These are phyloP conservation scores for Cyclophora punctaria DNA, from an alignment of 2,888 invertebrate genomes.

Conservation along the genomic window DNA sequence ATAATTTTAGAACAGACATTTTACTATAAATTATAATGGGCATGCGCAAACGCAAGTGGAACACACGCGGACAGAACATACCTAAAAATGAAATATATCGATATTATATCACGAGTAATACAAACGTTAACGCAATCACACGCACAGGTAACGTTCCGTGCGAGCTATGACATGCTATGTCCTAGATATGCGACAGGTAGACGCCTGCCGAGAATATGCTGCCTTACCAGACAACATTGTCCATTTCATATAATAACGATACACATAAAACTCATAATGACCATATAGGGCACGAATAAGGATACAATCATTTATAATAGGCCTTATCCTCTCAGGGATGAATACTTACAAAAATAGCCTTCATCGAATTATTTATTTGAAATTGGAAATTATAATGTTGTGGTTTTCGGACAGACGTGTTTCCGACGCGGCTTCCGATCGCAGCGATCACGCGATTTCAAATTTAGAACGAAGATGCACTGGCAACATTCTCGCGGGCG, in stretches of 20 bases:
- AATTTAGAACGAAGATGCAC: slow-evolving; percentile 27
- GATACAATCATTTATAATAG: slow-evolving; percentile 34
- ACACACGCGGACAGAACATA: slow-evolving; percentile 23
- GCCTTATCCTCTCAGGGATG: slow-evolving; percentile 40
- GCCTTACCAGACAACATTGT: slow-evolving; percentile 40
- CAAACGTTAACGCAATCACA: slow-evolving; percentile 46
- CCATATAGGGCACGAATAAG: slow-evolving; percentile 29
- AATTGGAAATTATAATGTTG: slow-evolving; percentile 69
- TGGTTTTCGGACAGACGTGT: slow-evolving; percentile 69
- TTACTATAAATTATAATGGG: neutral
- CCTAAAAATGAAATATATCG: slow-evolving; percentile 40
- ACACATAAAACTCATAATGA: slow-evolving; percentile 20
- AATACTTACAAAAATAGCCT: slow-evolving; percentile 43
- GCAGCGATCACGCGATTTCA: slow-evolving; percentile 59
- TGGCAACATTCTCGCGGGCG: slow-evolving; percentile 25
- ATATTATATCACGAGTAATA: slow-evolving; percentile 58
- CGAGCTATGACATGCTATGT: slow-evolving; percentile 65
- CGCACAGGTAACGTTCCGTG: slow-evolving; percentile 50
- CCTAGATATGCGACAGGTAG: slow-evolving; percentile 66
- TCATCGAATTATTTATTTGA: slow-evolving; percentile 63
- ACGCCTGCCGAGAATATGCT: slow-evolving; percentile 44
- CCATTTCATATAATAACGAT: slow-evolving; percentile 30
- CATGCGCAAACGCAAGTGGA: slow-evolving; percentile 18
- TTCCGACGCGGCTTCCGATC: slow-evolving; percentile 67
- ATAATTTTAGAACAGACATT: neutral